These are phyloP conservation scores for Rhea pennata DNA, from an alignment of 2,113 vertebrate species.

Conservation along the genomic window DNA sequence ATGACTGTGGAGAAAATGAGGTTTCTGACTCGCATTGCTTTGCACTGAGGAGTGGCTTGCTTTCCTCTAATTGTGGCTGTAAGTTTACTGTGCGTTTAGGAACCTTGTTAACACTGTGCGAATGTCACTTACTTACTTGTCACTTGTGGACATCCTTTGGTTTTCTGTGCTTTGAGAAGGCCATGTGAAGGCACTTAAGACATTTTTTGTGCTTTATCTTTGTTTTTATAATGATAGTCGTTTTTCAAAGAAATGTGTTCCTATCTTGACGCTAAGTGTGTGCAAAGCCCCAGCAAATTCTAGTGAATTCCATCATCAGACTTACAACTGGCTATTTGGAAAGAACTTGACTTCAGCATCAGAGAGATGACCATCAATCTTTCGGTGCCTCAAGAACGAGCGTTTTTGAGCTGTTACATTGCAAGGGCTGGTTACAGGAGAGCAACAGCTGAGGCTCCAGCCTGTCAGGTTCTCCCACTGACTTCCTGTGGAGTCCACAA, in stretches of 20 bases:
- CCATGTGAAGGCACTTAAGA: neutral
- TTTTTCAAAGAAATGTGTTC: neutral
- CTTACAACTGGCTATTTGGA: neutral
- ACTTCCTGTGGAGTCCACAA: neutral
- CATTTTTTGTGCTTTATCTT: neutral
- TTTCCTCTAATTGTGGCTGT: conserved; percentile 46
- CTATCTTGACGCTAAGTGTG: neutral
- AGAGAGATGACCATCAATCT: neutral
- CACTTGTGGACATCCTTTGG: neutral
- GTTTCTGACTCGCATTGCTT: neutral
- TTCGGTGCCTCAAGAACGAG: neutral
- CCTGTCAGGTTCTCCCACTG: neutral
- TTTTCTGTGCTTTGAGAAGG: neutral
- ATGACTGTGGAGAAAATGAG: conserved; percentile 22
- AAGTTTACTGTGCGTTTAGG: neutral
- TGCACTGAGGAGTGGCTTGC: neutral
- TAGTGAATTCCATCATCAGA: neutral
- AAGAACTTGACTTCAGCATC: neutral
- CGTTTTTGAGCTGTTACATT: neutral
- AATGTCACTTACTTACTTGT: neutral
- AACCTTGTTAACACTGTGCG: neutral
- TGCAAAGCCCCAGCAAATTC: neutral
- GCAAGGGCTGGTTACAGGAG: accelerated
- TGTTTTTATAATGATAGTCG: neutral
- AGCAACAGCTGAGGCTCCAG: neutral